Evolutionary conservation across 2,888 invertebrate species (phyloP), one percentile per base, ranked within the genome.

Genomic region (Acanthosoma haemorrhoidale): DNA sequence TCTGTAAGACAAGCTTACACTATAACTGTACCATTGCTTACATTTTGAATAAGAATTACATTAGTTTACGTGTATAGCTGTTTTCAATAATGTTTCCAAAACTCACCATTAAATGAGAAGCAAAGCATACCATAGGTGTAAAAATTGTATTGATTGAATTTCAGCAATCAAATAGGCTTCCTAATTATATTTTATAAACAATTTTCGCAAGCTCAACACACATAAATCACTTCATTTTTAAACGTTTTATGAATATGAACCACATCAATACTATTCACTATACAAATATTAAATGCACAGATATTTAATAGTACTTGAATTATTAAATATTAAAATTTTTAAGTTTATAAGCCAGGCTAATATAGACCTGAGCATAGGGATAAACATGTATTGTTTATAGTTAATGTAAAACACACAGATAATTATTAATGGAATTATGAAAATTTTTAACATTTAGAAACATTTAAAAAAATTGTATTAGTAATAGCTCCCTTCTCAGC

Each of bases 401-500:
- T 51, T 51, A 4, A 51, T 51, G 51, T 25, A 51, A 51, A 51
- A 51, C 51, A 51, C 51, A 25, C 4, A 51, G 21, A 25, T 25
- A n/a, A n/a, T n/a, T 25, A 51, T n/a, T 51, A 21, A 51, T 25
- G 25, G 51, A 25, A n/a, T 51, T 3, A 51, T 21, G 25, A n/a
- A 13, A 21, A 51, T 51, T 51, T 16, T 51, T 51, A n/a, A 51
- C 51, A 51, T 25, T 51, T 51, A 25, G 25, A 25, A 51, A 51
- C 51, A 51, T 25, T 51, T 51, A 51, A 51, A 21, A n/a, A 43
- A 11, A 6, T 43, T 11, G 21, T 25, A 51, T n/a, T 13, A 51
- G 51, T 51, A 51, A 51, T 51, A 51, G 51, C 51, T 51, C 51
- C 51, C 51, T 51, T 51, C 51, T 51, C 51, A 51, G 51, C 51